phyloP scores from a whole-genome alignment of 2,113 vertebrate species.

The Pseudopodoces humilis region DNA sequence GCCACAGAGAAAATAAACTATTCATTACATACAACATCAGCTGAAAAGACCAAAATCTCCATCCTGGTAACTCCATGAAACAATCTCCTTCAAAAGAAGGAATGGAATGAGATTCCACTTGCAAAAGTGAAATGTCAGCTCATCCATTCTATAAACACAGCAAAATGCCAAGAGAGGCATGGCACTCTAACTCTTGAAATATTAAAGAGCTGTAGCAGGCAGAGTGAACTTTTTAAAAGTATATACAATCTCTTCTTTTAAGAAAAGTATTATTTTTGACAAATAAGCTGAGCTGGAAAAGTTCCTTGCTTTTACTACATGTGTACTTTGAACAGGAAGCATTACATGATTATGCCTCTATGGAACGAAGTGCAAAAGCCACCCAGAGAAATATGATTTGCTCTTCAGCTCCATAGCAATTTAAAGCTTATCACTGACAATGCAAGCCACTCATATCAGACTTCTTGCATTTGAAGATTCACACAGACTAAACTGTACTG shows the following conservation, averaged over 20 bases:
- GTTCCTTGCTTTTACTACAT: background rate
- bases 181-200: background rate
- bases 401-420: background rate
- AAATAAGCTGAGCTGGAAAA: background rate
- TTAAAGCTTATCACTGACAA: constrained; percentile 5
- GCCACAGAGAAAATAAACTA: constrained; percentile 39
- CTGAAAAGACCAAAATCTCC: constrained; percentile 37
- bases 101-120: constrained; percentile 60
- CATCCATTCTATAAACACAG: constrained; percentile 31
- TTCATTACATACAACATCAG: constrained; percentile 56
- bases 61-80: constrained; percentile 42
- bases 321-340: background rate
- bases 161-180: constrained; percentile 29
- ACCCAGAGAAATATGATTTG: background rate
- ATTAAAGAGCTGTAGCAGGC: background rate
- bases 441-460: background rate
- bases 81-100: constrained; percentile 63
- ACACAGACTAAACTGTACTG: background rate
- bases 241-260: background rate
- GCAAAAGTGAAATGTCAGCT: constrained; percentile 37
- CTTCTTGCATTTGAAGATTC: background rate
- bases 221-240: background rate
- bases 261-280: background rate
- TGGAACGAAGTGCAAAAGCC: background rate
- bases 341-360: accelerated